Percentiles rank a stretch among this genome's conserved stretches.
Conservation (phyloP, 2,888 invertebrate genomes). For the Drosophila bunnanda region DNA sequence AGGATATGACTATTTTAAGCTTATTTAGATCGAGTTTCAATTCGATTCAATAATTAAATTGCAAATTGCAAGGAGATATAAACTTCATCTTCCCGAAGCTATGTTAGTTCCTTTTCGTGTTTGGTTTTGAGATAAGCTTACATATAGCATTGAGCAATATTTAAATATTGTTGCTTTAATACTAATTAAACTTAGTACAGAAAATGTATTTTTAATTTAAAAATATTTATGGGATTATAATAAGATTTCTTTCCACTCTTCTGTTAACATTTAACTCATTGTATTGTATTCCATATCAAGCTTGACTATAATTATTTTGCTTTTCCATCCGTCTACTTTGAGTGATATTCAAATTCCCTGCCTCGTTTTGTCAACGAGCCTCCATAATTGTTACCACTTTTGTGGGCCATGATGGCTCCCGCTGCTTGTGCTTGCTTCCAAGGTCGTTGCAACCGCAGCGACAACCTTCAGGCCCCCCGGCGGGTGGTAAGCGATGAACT, state of each 20-base stretch:
- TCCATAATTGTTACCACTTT: constrained; percentile 19
- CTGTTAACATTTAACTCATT: not conserved
- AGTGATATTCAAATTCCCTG: constrained; percentile 2
- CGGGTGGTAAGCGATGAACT: constrained; percentile 33
- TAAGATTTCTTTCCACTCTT: not conserved
- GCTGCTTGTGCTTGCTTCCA: constrained; percentile 27
- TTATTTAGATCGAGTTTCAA: no score
- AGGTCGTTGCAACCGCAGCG: constrained; percentile 34
- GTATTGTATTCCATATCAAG: not conserved
- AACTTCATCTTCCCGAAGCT: no score
- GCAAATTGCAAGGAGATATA: no score
- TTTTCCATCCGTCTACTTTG: not conserved
- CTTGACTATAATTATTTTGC: constrained; percentile 9
- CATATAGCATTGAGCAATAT: not conserved
- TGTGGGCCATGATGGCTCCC: constrained; percentile 17
- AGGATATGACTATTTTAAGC: no score
- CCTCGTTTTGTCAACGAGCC: constrained; percentile 11
- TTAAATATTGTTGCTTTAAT: not conserved
- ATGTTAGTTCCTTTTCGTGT: no score
- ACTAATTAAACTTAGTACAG: no score
- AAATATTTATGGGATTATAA: not conserved
- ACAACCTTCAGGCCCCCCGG: constrained; percentile 31
- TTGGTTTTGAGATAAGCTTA: no score
- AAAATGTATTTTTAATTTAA: not conserved
- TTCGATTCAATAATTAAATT: no score